Conservation (phyloP, 2,888 invertebrate species). For the Leistus spinibarbis region DNA sequence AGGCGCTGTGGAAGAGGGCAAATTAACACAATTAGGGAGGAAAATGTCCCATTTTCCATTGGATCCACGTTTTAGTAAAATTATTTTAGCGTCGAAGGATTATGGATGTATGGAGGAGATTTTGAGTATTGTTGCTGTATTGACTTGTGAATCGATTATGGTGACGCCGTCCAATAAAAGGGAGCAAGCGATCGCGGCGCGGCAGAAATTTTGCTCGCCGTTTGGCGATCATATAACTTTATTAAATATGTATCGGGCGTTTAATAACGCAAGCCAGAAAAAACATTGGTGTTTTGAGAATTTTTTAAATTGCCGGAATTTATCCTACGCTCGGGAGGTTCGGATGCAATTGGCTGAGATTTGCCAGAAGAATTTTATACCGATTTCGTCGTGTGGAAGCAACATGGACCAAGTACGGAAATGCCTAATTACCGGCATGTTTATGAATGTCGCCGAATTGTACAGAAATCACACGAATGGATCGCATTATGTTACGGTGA, state of each 20-base stretch:
- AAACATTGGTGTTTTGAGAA: conserved; percentile 90
- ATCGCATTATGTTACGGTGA: conserved; percentile 71
- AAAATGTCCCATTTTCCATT: conserved; percentile 91
- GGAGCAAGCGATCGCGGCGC: conserved; percentile 74
- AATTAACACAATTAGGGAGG: conserved; percentile 78
- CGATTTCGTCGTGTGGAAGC: conserved; percentile 68
- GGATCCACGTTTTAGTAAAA: conserved; percentile 87
- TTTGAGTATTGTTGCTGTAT: conserved; percentile 81
- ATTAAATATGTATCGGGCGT: conserved; percentile 86
- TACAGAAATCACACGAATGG: conserved; percentile 61
- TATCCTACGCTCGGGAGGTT: conserved; percentile 80
- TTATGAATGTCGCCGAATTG: conserved; percentile 85
- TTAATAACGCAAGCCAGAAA: conserved; percentile 72
- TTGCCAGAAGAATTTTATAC: conserved; percentile 67
- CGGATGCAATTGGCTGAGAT: conserved; percentile 78
- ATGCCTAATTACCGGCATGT: conserved; percentile 81
- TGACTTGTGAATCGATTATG: conserved; percentile 89
- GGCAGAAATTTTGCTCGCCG: conserved; percentile 80
- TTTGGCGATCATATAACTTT: conserved; percentile 93
- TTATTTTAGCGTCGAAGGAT: conserved; percentile 76
- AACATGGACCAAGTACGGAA: conserved; percentile 72
- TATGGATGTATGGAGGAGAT: conserved; percentile 81
- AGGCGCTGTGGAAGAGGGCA: conserved; percentile 73
- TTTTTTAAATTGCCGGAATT: conserved; percentile 81
- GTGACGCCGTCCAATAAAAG: conserved; percentile 74